A percentile compares a stretch with the other conserved stretches of the same genome.
Evolutionary conservation across 2,888 invertebrate species (phyloP).

Genomic region (Opisthograptis luteolata): DNA sequence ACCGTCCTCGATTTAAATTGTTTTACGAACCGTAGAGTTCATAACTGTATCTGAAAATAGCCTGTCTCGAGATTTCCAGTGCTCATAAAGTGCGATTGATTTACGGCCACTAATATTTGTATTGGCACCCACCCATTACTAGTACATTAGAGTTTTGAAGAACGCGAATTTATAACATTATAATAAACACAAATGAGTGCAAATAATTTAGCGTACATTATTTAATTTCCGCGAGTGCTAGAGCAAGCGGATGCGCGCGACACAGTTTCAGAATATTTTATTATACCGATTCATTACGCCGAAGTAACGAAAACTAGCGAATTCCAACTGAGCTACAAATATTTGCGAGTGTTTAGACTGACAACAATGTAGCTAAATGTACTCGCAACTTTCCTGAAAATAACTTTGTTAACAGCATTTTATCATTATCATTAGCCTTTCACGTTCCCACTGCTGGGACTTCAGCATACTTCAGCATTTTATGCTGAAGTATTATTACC

Average conservation of each 20-base stretch:
- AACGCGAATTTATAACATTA: constrained; percentile 41
- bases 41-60: constrained; percentile 67
- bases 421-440: neutral
- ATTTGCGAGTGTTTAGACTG: constrained; percentile 3
- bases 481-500: no score
- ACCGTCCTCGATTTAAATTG: constrained; percentile 54
- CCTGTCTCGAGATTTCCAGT: constrained; percentile 57
- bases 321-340: constrained; percentile 10
- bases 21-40: constrained; percentile 67
- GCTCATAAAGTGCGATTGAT: constrained; percentile 72
- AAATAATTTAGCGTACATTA: constrained; percentile 44
- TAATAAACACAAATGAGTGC: no score
- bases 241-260: constrained; percentile 14
- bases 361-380: constrained; percentile 15
- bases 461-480: no score
- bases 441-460: no score
- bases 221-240: constrained; percentile 35
- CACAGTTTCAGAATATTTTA: constrained; percentile 23
- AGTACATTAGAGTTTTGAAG: constrained; percentile 48
- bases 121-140: constrained; percentile 62
- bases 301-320: constrained; percentile 20
- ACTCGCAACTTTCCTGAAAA: constrained; percentile 8
- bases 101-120: constrained; percentile 62
- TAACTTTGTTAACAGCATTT: neutral
- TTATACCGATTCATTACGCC: constrained; percentile 16